Evolutionary conservation across 2,113 vertebrate genomes (phyloP).

Genomic region (Platanista minor): DNA sequence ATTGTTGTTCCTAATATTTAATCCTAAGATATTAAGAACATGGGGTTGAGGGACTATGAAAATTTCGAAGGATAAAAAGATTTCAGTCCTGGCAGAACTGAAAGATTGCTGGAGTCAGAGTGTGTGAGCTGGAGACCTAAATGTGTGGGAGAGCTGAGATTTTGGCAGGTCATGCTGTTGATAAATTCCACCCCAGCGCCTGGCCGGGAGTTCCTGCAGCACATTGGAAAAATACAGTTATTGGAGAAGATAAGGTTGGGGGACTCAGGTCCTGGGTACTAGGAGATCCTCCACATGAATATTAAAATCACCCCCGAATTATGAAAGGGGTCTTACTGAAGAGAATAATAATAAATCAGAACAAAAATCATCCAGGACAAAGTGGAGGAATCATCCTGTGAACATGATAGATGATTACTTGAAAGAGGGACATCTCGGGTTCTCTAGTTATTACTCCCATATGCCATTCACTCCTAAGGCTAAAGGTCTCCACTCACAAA

Average conservation of each 20-base stretch:
- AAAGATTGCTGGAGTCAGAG: not conserved
- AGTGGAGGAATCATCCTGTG: not conserved
- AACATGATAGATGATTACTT: not conserved
- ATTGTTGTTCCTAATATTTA: not conserved
- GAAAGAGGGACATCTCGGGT: accelerated
- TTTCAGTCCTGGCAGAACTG: not conserved
- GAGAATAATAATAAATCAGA: not conserved
- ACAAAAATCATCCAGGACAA: not conserved
- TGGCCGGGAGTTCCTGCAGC: accelerated
- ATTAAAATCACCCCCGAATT: not conserved
- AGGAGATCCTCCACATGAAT: not conserved
- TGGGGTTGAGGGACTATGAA: not conserved
- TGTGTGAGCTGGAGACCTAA: not conserved
- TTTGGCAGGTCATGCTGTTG: no score
- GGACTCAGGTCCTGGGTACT: not conserved
- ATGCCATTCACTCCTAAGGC: not conserved
- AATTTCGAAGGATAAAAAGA: not conserved
- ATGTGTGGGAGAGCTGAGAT: not conserved
- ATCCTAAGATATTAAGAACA: not conserved
- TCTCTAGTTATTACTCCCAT: not conserved
- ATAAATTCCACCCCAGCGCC: not conserved
- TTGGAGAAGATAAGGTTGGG: not conserved
- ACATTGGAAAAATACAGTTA: accelerated
- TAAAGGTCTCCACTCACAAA: not conserved
- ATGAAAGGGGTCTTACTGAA: not conserved